phyloP scores from a whole-genome alignment of 2,797 vertebrate genomes.

The Myotis pilosus region DNA sequence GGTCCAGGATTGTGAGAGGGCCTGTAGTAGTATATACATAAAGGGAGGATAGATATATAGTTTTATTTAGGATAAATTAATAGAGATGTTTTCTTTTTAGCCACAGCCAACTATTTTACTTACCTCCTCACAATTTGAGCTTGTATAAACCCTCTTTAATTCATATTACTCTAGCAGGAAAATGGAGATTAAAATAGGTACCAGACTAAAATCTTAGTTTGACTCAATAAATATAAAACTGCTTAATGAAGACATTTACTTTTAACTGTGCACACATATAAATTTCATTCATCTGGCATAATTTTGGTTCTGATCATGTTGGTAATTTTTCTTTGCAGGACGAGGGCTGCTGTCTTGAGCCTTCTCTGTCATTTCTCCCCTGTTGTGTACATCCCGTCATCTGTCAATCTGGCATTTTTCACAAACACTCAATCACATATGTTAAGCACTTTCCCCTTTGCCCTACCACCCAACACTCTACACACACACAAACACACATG shows the following conservation, averaged over 20 bases:
- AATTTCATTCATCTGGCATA: neutral
- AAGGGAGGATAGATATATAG: too few relatives aligned
- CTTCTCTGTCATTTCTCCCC: neutral
- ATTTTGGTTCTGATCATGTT: neutral
- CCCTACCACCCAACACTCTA: neutral
- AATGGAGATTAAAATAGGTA: neutral
- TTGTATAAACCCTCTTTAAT: neutral
- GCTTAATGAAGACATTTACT: neutral
- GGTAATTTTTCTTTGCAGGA: neutral
- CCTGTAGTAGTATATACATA: neutral
- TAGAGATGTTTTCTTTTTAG: neutral
- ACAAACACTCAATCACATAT: conserved; percentile 27
- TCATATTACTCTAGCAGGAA: neutral
- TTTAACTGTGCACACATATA: neutral
- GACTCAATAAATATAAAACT: neutral
- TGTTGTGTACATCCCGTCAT: neutral
- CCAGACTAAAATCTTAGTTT: neutral
- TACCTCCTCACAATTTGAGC: neutral
- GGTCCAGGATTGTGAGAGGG: too few relatives aligned
- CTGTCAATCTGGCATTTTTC: conserved; percentile 46
- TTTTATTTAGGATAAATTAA: neutral
- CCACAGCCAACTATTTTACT: neutral
- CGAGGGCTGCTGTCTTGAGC: neutral
- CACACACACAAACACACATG: neutral
- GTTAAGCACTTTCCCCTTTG: neutral